Percentiles rank a stretch among this genome's conserved stretches.
These are phyloP conservation scores for Gymnarchus niloticus DNA, from an alignment of 2,113 vertebrate species.

Conservation along the genomic window DNA sequence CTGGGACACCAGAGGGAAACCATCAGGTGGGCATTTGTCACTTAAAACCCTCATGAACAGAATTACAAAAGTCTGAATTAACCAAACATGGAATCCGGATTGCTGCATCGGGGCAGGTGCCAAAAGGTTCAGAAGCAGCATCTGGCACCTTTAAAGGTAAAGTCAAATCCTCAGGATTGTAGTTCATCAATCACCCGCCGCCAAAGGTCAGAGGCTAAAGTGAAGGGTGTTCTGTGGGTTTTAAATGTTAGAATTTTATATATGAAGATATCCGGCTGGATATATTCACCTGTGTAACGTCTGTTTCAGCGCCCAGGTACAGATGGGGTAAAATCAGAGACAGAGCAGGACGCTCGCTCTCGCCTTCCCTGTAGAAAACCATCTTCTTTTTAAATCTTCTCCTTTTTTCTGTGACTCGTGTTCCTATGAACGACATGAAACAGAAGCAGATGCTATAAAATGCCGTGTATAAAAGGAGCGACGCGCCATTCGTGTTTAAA, in stretches of 20 bases:
- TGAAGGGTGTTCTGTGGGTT: background rate
- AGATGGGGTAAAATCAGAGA: constrained; percentile 66
- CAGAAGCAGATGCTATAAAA: background rate
- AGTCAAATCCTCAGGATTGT: no score
- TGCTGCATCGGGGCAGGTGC: no score
- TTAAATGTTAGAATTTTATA: background rate
- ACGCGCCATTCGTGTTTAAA: background rate
- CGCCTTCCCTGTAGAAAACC: constrained; percentile 53
- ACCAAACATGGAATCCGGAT: no score
- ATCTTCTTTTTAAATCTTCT: constrained; percentile 37
- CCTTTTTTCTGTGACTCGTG: background rate
- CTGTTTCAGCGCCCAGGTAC: constrained; percentile 71
- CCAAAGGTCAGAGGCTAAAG: background rate
- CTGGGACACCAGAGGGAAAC: constrained; percentile 40
- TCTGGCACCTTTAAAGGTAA: no score
- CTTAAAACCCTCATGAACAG: background rate
- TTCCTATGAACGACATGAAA: background rate
- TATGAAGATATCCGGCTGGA: background rate
- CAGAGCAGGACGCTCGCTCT: constrained; percentile 48
- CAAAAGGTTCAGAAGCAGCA: no score
- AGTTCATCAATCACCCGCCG: no score
- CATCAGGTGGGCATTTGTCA: background rate
- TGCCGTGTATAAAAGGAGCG: background rate
- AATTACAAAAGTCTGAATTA: background rate
- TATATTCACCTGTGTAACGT: constrained; percentile 63